Evolutionary conservation across 1,140 invertebrate genomes (phyloP).

Genomic region (Nasonia giraulti): DNA sequence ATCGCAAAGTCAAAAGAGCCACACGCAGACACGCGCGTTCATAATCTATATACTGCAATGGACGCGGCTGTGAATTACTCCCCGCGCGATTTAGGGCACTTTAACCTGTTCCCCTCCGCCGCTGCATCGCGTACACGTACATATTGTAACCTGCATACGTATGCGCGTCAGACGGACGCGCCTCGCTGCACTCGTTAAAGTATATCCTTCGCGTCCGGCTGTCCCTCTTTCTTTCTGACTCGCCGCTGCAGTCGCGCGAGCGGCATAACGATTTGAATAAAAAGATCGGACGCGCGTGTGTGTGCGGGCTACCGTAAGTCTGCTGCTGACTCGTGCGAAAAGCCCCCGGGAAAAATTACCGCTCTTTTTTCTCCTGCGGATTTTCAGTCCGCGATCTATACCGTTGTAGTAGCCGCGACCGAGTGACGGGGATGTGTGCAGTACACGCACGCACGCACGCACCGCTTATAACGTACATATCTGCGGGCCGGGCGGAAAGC

Average conservation of each 20-base stretch:
- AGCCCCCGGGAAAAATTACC: not conserved
- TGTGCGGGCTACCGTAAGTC: not conserved
- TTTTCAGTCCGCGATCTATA: not conserved
- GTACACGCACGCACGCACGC: not conserved
- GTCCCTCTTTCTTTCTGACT: slow-evolving; percentile 17
- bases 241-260: not conserved
- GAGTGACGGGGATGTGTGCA: not conserved
- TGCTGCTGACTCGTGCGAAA: not conserved
- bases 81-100: not conserved
- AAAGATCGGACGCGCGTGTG: not conserved
- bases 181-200: slow-evolving; percentile 37
- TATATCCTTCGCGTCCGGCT: slow-evolving; percentile 25
- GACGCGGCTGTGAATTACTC: not conserved
- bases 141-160: not conserved
- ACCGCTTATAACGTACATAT: too few relatives aligned
- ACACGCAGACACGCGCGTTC: not conserved
- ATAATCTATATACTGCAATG: not conserved
- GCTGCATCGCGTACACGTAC: not conserved
- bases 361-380: not conserved
- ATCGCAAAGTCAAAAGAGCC: slow-evolving; percentile 3
- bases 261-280: slow-evolving; percentile 19
- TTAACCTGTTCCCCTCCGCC: not conserved
- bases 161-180: slow-evolving; percentile 17
- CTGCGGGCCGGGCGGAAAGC: too few relatives aligned
- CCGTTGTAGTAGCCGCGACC: too few relatives aligned